Conservation (phyloP, 2,888 invertebrate species). For the Loripinus fragilis region DNA sequence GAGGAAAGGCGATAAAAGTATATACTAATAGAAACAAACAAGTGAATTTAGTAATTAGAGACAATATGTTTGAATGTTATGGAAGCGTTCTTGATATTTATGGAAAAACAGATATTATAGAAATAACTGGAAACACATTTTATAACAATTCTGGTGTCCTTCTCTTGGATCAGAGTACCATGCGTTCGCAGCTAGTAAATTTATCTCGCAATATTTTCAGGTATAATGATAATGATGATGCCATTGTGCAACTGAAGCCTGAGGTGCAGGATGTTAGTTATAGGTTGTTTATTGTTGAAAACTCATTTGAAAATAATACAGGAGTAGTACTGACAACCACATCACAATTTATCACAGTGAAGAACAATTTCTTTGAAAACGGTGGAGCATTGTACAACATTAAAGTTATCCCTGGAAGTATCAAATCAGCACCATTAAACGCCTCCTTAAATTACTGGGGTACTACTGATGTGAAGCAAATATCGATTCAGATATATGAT, state of each 20-base stretch:
- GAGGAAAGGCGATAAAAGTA: too few species aligned
- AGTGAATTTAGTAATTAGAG: too few species aligned
- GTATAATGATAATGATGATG: background rate
- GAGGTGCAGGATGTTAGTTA: background rate
- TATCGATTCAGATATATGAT: conserved; percentile 46
- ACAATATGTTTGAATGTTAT: conserved; percentile 20
- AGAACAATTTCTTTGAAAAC: conserved; percentile 49
- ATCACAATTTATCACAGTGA: conserved; percentile 27
- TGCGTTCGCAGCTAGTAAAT: background rate
- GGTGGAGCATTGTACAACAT: conserved; percentile 37
- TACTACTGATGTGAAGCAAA: conserved; percentile 29
- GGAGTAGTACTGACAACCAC: conserved; percentile 24
- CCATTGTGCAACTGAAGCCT: background rate
- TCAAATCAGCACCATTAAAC: conserved; percentile 23
- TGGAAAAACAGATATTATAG: background rate
- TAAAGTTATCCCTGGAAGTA: conserved; percentile 9
- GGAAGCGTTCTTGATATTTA: background rate
- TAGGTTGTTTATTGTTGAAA: background rate
- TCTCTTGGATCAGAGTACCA: background rate
- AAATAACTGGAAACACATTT: background rate
- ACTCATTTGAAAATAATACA: conserved; percentile 34
- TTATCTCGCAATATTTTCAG: background rate
- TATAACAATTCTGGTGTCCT: background rate
- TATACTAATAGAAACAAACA: too few species aligned
- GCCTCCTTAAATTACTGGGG: conserved; percentile 59